Base-by-base conservation (phyloP, 2,888 invertebrate species). In the Trimorus sp. region DNA sequence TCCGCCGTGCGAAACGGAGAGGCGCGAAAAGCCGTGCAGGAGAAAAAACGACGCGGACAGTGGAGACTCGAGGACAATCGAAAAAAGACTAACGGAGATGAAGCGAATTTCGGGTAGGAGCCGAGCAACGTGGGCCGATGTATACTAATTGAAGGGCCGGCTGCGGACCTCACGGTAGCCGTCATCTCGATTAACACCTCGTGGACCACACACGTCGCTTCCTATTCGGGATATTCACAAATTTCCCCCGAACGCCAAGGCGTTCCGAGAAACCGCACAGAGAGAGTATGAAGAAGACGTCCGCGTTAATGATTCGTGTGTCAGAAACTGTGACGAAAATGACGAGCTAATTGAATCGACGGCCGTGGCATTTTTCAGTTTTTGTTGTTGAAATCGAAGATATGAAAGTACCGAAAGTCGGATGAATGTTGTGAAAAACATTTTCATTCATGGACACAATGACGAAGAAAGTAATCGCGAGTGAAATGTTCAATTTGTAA, bases 61-160 rank as follows among this genome's bases (percentile, higher is more conserved):
- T 16, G 36, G 45, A 59, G 65, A 42, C 37, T 40, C n/a, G 8
- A 38, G 56, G 48, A 70, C 63, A 56, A 73, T 48, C 70, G 36
- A 69, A 68, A 79, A 76, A 70, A 49, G 37, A 78, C 49, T 42
- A 69, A 11, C 14, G 26, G 70, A 45, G 62, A 76, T 69, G 37
- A 75, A 78, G 77, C 59, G 54, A 65, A 77, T 75, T 66, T 69
- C 15, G 66, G 70, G 49, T 42, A 59, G 53, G 68, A 79, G 62
- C 65, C 45, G 51, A 58, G 56, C 48, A 80, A 82, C 82, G 84
- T 84, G 84, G 82, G 84, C 66, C 75, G 83, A 85, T 87, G 88
- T 88, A 88, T 89, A 91, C 91, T 91, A 91, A 91, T 91, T 91
- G 91, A 91, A 90, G 90, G 89, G 89, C 87, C 89, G 87, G 87